phyloP scores from a whole-genome alignment of 2,888 invertebrate genomes.

The Calliopum simillimum region DNA sequence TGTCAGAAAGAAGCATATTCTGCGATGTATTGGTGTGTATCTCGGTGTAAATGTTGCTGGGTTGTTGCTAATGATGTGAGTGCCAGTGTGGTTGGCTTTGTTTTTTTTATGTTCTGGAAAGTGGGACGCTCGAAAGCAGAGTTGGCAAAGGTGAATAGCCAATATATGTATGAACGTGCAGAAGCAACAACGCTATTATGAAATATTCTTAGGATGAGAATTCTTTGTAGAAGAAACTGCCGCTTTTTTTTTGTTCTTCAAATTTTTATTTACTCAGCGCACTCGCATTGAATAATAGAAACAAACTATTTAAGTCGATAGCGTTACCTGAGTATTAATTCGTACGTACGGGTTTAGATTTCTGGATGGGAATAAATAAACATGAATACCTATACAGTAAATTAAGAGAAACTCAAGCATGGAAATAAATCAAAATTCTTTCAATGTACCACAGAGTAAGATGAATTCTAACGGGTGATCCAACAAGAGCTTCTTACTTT shows the following conservation, averaged over 20 bases:
- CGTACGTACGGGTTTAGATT: no score
- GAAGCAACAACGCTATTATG: neutral
- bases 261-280: no score
- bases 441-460: no score
- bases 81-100: neutral
- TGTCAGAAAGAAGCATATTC: slow-evolving; percentile 28
- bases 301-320: no score
- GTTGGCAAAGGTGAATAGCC: slow-evolving; percentile 64
- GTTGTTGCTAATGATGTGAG: slow-evolving; percentile 2
- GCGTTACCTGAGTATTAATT: no score
- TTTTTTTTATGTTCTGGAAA: slow-evolving; percentile 41
- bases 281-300: no score
- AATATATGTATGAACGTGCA: slow-evolving; percentile 40
- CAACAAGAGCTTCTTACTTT: no score
- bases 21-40: neutral
- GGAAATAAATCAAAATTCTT: no score
- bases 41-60: neutral
- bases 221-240: neutral
- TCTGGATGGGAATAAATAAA: no score
- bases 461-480: no score
- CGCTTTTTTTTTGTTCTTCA: neutral
- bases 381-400: no score
- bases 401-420: no score
- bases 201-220: neutral
- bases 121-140: slow-evolving; percentile 48